These are phyloP conservation scores for Hydractinia echinata DNA, from an alignment of 30 jellyfish, hydroid and myxozoan species.

Conservation along the genomic window DNA sequence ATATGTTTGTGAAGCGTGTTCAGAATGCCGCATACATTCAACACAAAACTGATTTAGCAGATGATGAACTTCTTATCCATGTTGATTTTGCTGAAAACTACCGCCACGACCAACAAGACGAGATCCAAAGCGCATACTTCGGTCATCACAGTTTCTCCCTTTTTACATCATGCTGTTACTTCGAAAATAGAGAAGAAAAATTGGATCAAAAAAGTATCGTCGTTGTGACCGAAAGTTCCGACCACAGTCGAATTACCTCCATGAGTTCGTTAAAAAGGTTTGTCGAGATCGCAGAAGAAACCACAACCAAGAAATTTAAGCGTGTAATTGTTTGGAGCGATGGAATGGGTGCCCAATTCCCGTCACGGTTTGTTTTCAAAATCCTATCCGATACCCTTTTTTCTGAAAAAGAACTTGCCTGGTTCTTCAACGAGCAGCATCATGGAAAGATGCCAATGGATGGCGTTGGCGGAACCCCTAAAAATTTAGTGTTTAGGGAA, in stretches of 20 bases:
- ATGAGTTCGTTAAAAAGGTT: slow-evolving; percentile 14
- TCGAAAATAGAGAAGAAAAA: too few species aligned
- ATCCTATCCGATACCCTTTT: slow-evolving; percentile 9
- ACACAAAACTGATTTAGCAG: slow-evolving; percentile 10
- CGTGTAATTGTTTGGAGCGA: slow-evolving; percentile 18
- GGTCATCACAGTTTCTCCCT: background rate
- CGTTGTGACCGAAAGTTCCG: background rate
- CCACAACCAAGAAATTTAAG: background rate
- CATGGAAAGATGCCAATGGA: slow-evolving; percentile 19
- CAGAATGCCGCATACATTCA: background rate
- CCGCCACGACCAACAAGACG: background rate
- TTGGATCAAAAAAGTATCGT: background rate
- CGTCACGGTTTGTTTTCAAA: slow-evolving; percentile 18
- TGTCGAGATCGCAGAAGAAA: background rate
- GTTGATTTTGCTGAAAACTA: slow-evolving; percentile 12
- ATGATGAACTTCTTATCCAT: slow-evolving; percentile 4
- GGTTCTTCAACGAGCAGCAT: slow-evolving; percentile 9
- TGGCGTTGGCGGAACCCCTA: slow-evolving; percentile 24
- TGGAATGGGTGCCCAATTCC: slow-evolving; percentile 17
- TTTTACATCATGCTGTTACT: background rate
- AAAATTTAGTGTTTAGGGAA: slow-evolving; percentile 7
- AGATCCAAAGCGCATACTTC: background rate
- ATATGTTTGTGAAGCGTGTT: background rate
- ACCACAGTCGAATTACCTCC: slow-evolving; percentile 11
- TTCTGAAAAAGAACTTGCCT: background rate